These are phyloP conservation scores for Tipula vernalis DNA, from an alignment of 2,888 invertebrate genomes.

Conservation along the genomic window DNA sequence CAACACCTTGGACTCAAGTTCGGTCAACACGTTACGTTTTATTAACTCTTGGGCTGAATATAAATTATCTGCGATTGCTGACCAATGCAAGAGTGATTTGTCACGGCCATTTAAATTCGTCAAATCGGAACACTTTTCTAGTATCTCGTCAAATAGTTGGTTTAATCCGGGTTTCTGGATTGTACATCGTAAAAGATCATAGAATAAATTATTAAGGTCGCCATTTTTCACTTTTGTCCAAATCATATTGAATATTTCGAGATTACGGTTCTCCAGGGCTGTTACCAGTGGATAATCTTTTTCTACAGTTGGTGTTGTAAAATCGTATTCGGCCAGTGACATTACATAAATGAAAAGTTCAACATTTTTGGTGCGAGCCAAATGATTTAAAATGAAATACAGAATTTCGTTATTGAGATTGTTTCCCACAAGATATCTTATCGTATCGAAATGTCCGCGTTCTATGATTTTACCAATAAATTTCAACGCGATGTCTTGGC, in stretches of 20 bases:
- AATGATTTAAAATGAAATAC: not conserved
- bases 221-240: not conserved
- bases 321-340: not conserved
- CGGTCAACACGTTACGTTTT: not conserved
- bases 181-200: not conserved
- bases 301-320: not conserved
- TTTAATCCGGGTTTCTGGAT: not conserved
- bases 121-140: not conserved
- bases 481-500: not conserved
- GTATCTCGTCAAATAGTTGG: not conserved
- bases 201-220: not conserved
- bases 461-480: no score
- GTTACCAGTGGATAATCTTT: not conserved
- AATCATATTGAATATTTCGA: not conserved
- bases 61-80: not conserved
- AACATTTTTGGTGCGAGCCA: not conserved
- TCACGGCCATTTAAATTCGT: not conserved
- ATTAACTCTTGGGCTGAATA: not conserved
- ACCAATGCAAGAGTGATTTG: not conserved
- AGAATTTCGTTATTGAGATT: not conserved
- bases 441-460: no score
- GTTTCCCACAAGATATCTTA: no score
- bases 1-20: not conserved
- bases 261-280: not conserved
- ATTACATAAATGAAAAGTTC: not conserved